A percentile compares a stretch with the other conserved stretches of the same genome.
Conservation (phyloP, 2,113 vertebrate species). For the Oncorhynchus clarkii region DNA sequence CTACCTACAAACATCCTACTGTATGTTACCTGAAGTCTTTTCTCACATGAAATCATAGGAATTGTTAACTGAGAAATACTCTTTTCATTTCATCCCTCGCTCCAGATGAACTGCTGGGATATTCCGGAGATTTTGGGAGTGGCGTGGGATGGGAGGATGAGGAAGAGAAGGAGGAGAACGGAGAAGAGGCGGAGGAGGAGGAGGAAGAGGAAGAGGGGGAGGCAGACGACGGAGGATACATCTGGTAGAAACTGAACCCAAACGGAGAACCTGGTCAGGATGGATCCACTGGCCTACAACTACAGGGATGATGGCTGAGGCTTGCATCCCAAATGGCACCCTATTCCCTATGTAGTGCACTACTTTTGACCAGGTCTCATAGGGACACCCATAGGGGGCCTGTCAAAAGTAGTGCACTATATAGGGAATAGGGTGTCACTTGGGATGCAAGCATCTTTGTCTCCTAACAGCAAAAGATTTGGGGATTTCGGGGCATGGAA, state of each 20-base stretch:
- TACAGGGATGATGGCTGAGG: conserved; percentile 3
- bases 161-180: conserved; percentile 91
- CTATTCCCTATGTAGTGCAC: background rate
- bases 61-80: background rate
- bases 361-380: conserved; percentile 25
- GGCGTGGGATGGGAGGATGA: conserved; percentile 96
- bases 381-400: too few species aligned
- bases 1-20: too few species aligned
- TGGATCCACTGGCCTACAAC: conserved; percentile 35
- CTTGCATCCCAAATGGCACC: too few species aligned
- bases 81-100: background rate
- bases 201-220: conserved; percentile 89
- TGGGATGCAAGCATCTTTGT: background rate
- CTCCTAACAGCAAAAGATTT: conserved; percentile 40
- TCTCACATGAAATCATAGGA: background rate
- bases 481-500: conserved; percentile 33
- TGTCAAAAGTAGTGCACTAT: too few species aligned
- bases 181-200: conserved; percentile 86
- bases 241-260: conserved; percentile 79
- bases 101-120: conserved; percentile 84
- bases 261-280: conserved; percentile 29
- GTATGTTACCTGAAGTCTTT: background rate
- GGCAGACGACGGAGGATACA: conserved; percentile 92
- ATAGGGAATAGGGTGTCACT: too few species aligned
- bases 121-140: conserved; percentile 95